Base-by-base conservation (phyloP, 2,113 vertebrate genomes). In the Turnix velox region DNA sequence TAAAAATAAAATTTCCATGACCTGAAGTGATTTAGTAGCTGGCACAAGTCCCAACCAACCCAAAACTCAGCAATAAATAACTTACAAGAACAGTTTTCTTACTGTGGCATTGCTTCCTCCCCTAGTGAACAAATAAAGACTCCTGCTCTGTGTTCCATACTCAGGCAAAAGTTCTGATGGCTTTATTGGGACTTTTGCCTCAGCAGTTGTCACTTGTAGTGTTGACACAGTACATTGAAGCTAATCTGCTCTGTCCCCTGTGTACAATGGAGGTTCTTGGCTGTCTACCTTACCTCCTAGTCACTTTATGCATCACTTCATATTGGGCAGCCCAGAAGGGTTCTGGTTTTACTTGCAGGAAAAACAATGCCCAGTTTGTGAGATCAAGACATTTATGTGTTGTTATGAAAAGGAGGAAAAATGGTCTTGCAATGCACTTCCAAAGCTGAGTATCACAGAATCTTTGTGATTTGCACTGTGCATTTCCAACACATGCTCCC, bases 1-100 rank as follows among this genome's bases (percentile, higher is more conserved):
- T 96, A 85, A 96, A 95, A 95, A 87, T 91, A 94, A 96, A 90
- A 90, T 90, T 95, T 95, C 85, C 85, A 16, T 94, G 94, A 90
- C 92, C 94, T 93, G 85, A 54, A 89, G 77, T 94, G 92, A 96
- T 95, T 96, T 95, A 96, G 42, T 76, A 87, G n/a, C 48, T 94
- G 93, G 93, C 93, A 62, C 46, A 69, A 83, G 71, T 90, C 93
- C 92, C 94, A 96, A 94, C 82, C 92, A 91, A 73, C 63, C 59
- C 78, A 69, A 95, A 94, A 83, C 59, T 83, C 55, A 69, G 75
- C 79, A 93, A 91, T 92, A 95, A 95, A 95, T 95, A 95, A 91
- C 81, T 94, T 92, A 76, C 6, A 92, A 65, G 78, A 91, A 69
- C 63, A 69, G 77, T n/a, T 95, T 94, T 91, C 86, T 92, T 87